phyloP scores from a whole-genome alignment of 2,888 invertebrate species.

The Erpobdella octoculata region DNA sequence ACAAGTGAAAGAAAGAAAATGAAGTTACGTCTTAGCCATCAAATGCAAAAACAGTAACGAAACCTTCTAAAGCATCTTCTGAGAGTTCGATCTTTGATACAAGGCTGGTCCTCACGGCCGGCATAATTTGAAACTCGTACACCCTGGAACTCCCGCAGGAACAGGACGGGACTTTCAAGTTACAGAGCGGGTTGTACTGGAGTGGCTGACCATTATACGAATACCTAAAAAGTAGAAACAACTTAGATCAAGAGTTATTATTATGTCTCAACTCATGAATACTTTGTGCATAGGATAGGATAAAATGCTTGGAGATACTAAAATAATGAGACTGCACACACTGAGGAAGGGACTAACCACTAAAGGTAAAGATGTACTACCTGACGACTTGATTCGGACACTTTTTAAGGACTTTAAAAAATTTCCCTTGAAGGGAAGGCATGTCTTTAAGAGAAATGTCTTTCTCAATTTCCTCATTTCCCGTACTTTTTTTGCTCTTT shows the following conservation, averaged over 20 bases:
- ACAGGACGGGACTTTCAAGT: neutral
- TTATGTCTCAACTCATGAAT: neutral
- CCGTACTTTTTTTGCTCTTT: no score
- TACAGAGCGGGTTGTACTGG: neutral
- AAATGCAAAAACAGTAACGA: no score
- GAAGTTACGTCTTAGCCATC: no score
- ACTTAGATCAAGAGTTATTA: neutral
- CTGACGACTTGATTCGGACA: constrained; percentile 12
- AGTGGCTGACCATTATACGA: constrained; percentile 1
- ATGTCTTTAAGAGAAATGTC: neutral
- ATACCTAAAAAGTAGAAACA: neutral
- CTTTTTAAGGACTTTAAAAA: neutral
- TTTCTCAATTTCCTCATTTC: neutral
- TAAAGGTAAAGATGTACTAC: no score
- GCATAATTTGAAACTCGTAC: constrained; percentile 1
- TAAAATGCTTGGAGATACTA: neutral
- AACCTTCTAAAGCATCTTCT: neutral
- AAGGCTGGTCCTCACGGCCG: neutral
- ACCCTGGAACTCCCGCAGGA: neutral
- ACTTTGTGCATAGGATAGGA: neutral
- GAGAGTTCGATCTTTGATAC: neutral
- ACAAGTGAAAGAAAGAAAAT: no score
- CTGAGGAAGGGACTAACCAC: no score
- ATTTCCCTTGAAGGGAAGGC: neutral
- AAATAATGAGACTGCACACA: no score